phyloP scores from a whole-genome alignment of 2,797 vertebrate genomes.

The Sebastes steindachneri region DNA sequence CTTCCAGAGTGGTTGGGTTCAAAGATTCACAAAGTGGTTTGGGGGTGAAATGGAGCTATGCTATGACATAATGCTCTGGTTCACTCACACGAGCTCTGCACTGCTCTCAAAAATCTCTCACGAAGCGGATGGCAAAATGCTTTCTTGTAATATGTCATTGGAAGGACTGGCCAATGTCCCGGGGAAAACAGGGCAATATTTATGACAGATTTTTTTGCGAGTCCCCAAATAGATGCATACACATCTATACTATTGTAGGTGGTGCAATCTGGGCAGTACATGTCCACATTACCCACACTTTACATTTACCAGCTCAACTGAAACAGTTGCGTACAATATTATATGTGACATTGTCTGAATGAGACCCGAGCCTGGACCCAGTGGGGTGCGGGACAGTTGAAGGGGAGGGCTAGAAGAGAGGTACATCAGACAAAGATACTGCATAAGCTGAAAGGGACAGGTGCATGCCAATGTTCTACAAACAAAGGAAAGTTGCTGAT shows the following conservation, averaged over 20 bases:
- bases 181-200: background rate
- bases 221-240: background rate
- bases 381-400: background rate
- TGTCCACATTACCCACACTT: background rate
- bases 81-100: conserved; percentile 39
- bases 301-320: background rate
- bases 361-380: background rate
- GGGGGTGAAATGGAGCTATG: conserved; percentile 41
- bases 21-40: conserved; percentile 62
- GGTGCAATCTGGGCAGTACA: background rate
- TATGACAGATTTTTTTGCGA: background rate
- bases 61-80: conserved; percentile 50
- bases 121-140: background rate
- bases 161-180: background rate
- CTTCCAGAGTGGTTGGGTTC: conserved; percentile 52
- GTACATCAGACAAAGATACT: background rate
- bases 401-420: background rate
- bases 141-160: background rate
- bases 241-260: background rate
- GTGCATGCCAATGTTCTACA: background rate
- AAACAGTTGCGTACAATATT: background rate
- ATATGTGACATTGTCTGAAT: background rate
- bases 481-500: background rate
- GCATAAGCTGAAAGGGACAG: background rate
- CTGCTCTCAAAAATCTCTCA: conserved; percentile 11